Evolutionary conservation across 2,888 invertebrate species (phyloP).

Genomic region (Portevinia maculata): DNA sequence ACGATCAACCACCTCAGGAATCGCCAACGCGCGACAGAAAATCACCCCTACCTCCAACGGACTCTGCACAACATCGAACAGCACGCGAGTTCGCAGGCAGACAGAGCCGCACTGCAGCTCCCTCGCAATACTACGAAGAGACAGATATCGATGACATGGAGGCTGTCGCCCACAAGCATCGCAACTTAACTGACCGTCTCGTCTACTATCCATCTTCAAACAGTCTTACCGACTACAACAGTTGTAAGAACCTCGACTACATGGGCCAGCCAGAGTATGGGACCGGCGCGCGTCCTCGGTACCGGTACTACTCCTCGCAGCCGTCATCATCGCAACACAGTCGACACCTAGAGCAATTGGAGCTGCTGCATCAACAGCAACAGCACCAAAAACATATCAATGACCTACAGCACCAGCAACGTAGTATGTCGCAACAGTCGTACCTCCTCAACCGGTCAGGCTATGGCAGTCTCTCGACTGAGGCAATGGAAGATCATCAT

Average conservation of each 20-base stretch:
- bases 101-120: slow-evolving; percentile 11
- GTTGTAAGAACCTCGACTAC: slow-evolving; percentile 80
- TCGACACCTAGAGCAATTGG: slow-evolving; percentile 54
- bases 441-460: slow-evolving; percentile 74
- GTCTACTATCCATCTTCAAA: slow-evolving; percentile 89
- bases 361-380: slow-evolving; percentile 61
- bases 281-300: slow-evolving; percentile 42
- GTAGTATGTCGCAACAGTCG: slow-evolving; percentile 53
- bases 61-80: neutral
- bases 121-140: slow-evolving; percentile 74
- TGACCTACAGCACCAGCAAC: slow-evolving; percentile 68
- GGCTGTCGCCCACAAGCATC: slow-evolving; percentile 75
- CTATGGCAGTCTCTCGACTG: slow-evolving; percentile 70
- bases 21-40: slow-evolving; percentile 40
- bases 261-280: slow-evolving; percentile 73
- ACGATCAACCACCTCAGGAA: slow-evolving; percentile 39
- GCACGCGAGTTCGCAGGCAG: slow-evolving; percentile 8
- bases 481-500: slow-evolving; percentile 79
- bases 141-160: slow-evolving; percentile 77
- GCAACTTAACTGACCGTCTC: slow-evolving; percentile 88
- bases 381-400: slow-evolving; percentile 66
- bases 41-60: slow-evolving; percentile 8
- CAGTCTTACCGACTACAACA: slow-evolving; percentile 82
- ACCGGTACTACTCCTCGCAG: slow-evolving; percentile 56
- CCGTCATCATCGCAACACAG: slow-evolving; percentile 55